These are phyloP conservation scores for Colinus virginianus DNA, from an alignment of 2,113 vertebrate species.

Conservation along the genomic window DNA sequence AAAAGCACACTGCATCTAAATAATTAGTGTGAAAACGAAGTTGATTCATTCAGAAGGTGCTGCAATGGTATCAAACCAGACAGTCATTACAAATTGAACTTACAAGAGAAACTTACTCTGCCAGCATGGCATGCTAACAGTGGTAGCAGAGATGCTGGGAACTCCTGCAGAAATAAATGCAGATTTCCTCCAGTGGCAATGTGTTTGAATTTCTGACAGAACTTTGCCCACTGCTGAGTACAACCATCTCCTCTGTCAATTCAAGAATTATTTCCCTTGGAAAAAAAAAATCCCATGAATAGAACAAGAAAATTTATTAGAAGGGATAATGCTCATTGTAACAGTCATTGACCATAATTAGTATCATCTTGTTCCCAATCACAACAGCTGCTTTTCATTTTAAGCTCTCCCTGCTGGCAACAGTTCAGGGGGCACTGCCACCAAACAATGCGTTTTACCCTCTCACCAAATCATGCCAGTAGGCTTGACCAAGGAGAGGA, in stretches of 20 bases:
- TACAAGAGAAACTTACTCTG: neutral
- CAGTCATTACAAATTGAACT: neutral
- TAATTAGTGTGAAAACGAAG: rapidly evolving
- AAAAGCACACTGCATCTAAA: neutral
- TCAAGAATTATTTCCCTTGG: neutral
- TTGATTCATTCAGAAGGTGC: neutral
- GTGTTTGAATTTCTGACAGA: neutral
- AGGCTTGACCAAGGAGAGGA: neutral
- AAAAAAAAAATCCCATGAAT: neutral
- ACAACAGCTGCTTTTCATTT: neutral
- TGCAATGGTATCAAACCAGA: neutral
- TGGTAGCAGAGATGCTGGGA: neutral
- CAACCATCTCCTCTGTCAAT: neutral
- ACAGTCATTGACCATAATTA: neutral
- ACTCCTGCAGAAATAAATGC: neutral
- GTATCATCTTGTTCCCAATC: neutral
- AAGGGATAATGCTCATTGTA: neutral
- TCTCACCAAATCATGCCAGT: neutral
- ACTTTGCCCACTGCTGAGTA: neutral
- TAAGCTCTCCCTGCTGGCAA: neutral
- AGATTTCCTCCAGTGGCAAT: too few relatives aligned
- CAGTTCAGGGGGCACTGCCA: neutral
- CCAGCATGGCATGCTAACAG: neutral
- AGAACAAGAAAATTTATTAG: neutral
- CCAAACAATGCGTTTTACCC: neutral